phyloP scores from a whole-genome alignment of 2,113 vertebrate genomes.

The Neolamprologus kungweensis region DNA sequence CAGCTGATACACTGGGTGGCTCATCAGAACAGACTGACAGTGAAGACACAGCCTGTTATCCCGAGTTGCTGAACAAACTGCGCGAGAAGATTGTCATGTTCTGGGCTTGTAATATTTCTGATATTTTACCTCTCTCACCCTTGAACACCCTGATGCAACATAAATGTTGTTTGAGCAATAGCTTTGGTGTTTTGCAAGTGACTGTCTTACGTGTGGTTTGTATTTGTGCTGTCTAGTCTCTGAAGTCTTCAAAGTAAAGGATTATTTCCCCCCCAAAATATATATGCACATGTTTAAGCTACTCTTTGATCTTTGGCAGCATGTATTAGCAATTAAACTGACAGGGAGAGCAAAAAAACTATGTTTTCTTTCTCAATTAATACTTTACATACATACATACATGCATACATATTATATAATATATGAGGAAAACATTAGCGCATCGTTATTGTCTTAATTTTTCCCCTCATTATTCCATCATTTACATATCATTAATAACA shows the following conservation, averaged over 20 bases:
- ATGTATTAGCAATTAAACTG: not conserved
- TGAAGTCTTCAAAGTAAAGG: not conserved
- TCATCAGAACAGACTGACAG: not conserved
- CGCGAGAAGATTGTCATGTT: not conserved
- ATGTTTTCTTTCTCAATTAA: not conserved
- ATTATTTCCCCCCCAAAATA: not conserved
- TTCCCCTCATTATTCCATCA: not conserved
- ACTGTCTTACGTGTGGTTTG: not conserved
- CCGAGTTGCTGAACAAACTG: not conserved
- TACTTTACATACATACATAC: not conserved
- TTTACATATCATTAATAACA: not conserved
- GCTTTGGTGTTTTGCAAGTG: not conserved
- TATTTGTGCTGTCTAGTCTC: not conserved
- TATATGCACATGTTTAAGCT: not conserved
- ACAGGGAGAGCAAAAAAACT: not conserved
- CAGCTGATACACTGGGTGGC: not conserved
- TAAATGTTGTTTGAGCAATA: slow-evolving; percentile 13
- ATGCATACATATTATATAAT: not conserved
- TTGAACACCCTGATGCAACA: slow-evolving; percentile 19
- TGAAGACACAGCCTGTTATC: not conserved
- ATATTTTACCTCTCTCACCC: slow-evolving; percentile 2
- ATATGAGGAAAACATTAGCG: not conserved
- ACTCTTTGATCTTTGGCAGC: not conserved
- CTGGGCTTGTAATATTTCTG: not conserved
- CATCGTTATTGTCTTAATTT: not conserved